phyloP scores from a whole-genome alignment of 2,888 invertebrate genomes.

The Trichopoda pennipes region DNA sequence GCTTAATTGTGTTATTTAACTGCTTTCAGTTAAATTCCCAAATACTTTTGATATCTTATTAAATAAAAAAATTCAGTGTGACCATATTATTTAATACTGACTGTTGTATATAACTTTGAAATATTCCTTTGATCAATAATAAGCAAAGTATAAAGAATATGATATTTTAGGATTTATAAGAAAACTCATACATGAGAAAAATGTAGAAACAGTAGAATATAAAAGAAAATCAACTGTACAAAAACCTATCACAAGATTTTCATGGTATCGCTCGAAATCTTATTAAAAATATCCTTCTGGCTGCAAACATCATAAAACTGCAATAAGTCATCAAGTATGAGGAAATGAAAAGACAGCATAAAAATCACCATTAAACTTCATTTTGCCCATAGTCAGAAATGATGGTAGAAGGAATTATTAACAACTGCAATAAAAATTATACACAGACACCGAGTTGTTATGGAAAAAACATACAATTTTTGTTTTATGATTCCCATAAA shows the following conservation, averaged over 20 bases:
- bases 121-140: not conserved
- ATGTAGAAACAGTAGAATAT: not conserved
- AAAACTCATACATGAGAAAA: not conserved
- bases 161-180: constrained; percentile 5
- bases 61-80: too few species aligned
- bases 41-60: too few species aligned
- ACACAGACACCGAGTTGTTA: not conserved
- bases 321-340: constrained; percentile 54
- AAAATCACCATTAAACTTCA: constrained; percentile 34
- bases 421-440: constrained; percentile 8
- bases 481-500: constrained; percentile 41
- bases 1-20: too few species aligned
- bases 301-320: constrained; percentile 66
- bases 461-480: not conserved
- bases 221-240: constrained; percentile 33
- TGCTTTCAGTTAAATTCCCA: too few species aligned
- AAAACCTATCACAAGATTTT: constrained; percentile 58
- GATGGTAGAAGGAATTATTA: constrained; percentile 34
- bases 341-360: constrained; percentile 29
- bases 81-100: too few species aligned
- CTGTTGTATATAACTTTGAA: not conserved
- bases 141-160: not conserved
- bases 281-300: constrained; percentile 68
- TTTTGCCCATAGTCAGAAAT: constrained; percentile 33
- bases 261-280: constrained; percentile 67